These are phyloP conservation scores for Brachionus koreanus DNA, from an alignment of 1,140 invertebrate species.

Conservation along the genomic window DNA sequence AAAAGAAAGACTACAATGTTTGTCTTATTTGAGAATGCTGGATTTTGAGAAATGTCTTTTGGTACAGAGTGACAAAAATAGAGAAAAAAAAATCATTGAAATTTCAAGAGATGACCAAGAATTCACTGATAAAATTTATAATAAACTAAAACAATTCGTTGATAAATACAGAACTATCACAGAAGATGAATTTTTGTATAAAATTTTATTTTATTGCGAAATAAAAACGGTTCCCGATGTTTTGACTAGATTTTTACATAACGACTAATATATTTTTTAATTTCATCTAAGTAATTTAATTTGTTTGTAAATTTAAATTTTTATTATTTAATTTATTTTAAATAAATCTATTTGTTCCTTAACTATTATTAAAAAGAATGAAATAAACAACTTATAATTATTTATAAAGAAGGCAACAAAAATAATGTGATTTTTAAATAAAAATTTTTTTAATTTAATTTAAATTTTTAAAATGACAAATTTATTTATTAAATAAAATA, in stretches of 20 bases:
- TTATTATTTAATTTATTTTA: neutral
- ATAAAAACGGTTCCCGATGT: neutral
- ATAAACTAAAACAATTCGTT: neutral
- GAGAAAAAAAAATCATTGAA: neutral
- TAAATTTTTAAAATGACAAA: no score
- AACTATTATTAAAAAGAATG: no score
- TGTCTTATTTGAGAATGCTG: neutral
- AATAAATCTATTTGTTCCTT: no score
- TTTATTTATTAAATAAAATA: no score
- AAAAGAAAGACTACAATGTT: neutral
- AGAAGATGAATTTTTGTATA: neutral
- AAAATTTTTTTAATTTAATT: no score
- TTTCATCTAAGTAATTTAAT: neutral
- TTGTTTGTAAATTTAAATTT: neutral
- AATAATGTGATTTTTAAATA: no score
- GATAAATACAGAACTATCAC: neutral
- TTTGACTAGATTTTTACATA: neutral
- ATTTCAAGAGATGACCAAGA: neutral
- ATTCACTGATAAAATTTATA: neutral
- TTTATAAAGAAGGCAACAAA: no score
- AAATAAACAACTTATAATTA: no score
- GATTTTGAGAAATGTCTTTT: neutral
- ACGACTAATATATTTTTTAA: neutral
- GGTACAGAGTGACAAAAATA: neutral
- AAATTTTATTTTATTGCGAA: neutral